Conservation (phyloP, 2,888 invertebrate genomes). For the Corbicula japonica region DNA sequence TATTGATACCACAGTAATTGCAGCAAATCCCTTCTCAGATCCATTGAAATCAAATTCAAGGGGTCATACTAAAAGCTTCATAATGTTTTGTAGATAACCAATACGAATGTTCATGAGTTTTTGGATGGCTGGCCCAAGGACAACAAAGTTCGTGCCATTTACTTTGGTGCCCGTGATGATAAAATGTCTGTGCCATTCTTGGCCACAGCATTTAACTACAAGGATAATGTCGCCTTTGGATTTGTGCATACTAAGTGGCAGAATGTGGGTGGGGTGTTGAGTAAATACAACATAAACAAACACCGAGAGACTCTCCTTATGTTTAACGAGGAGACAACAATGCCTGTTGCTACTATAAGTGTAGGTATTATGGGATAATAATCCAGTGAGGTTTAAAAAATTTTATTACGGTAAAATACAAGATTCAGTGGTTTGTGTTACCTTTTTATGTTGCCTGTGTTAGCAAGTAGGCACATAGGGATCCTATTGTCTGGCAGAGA, state of each 20-base stretch:
- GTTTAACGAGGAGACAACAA: slow-evolving; percentile 94
- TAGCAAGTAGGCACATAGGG: too few species aligned
- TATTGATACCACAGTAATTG: too few species aligned
- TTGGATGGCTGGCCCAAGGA: slow-evolving; percentile 95
- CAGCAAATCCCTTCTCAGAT: too few species aligned
- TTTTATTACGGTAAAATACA: too few species aligned
- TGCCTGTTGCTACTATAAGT: slow-evolving; percentile 83
- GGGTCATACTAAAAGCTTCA: too few species aligned
- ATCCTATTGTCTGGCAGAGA: too few species aligned
- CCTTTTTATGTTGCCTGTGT: too few species aligned
- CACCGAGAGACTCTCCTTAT: slow-evolving; percentile 92
- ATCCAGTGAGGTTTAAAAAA: too few species aligned
- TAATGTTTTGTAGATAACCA: slow-evolving; percentile 89
- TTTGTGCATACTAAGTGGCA: slow-evolving; percentile 72
- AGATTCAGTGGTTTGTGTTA: too few species aligned
- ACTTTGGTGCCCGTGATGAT: slow-evolving; percentile 91
- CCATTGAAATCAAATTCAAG: too few species aligned
- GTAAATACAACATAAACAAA: slow-evolving; percentile 89
- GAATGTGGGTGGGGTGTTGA: slow-evolving; percentile 86
- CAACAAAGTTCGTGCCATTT: slow-evolving; percentile 95
- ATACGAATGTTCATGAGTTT: slow-evolving; percentile 91
- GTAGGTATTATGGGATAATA: slow-evolving; percentile 72
- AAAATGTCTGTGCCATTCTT: slow-evolving; percentile 95
- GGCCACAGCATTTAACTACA: slow-evolving; percentile 94
- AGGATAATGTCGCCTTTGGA: slow-evolving; percentile 95